Conservation (phyloP, 2,888 invertebrate genomes). For the Carterocephalus palaemon region DNA sequence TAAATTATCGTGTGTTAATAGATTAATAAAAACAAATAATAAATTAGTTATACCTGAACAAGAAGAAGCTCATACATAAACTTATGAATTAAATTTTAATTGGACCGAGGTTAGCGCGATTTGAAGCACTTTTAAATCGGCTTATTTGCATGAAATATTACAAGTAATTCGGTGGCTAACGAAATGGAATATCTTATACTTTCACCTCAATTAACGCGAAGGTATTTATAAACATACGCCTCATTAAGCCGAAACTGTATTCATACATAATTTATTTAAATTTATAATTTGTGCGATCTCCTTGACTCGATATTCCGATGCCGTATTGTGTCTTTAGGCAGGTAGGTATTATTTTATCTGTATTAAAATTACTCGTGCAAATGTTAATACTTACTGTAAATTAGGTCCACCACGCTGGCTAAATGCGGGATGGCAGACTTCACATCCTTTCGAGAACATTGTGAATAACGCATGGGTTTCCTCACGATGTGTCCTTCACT, state of each 20-base stretch:
- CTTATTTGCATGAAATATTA: conserved; percentile 21
- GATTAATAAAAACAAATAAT: too few species aligned
- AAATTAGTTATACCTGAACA: too few species aligned
- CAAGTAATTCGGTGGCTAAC: conserved; percentile 17
- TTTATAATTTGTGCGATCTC: conserved; percentile 18
- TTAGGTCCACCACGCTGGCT: too few species aligned
- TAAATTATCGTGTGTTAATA: too few species aligned
- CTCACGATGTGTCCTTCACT: too few species aligned
- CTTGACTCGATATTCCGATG: conserved; percentile 20
- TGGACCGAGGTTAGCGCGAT: too few species aligned
- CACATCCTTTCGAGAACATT: too few species aligned
- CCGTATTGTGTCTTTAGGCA: conserved; percentile 4
- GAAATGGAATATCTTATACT: conserved; percentile 21
- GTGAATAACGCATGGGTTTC: too few species aligned
- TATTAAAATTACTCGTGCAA: not conserved
- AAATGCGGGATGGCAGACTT: too few species aligned
- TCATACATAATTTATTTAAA: conserved; percentile 22
- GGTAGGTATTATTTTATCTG: not conserved
- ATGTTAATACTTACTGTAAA: too few species aligned
- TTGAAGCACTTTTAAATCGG: conserved; percentile 1
- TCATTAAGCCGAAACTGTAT: conserved; percentile 21
- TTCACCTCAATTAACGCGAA: conserved; percentile 21
- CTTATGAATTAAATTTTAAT: too few species aligned
- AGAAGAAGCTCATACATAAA: too few species aligned
- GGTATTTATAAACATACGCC: conserved; percentile 7